These are phyloP conservation scores for Otolemur garnettii DNA, from an alignment of 2,113 vertebrate species.

Conservation along the genomic window DNA sequence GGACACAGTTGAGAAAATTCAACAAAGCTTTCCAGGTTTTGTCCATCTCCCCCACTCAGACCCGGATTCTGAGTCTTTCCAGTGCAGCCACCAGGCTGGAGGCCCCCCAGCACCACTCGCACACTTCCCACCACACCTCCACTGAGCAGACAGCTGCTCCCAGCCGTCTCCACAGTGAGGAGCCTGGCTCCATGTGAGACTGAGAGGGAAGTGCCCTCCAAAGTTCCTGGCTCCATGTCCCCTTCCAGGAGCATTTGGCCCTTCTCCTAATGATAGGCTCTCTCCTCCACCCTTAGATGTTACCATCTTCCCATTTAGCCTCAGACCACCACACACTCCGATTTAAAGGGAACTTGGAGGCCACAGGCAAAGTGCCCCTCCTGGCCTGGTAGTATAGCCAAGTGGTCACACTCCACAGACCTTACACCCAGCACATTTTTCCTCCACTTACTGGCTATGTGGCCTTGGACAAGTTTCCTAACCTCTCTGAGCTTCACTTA, in stretches of 20 bases:
- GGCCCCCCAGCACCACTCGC: background rate
- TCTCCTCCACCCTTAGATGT: background rate
- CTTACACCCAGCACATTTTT: background rate
- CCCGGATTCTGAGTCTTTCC: background rate
- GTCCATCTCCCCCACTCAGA: background rate
- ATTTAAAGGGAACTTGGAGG: background rate
- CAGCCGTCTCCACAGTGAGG: background rate
- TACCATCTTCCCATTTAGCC: background rate
- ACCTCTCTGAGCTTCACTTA: background rate
- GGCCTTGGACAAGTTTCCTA: background rate
- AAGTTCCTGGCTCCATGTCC: background rate
- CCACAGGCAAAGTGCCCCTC: background rate
- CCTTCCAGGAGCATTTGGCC: background rate
- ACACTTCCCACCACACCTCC: background rate
- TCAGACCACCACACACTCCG: background rate
- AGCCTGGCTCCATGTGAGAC: background rate
- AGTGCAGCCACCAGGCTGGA: too few species aligned
- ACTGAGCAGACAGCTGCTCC: background rate
- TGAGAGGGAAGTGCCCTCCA: background rate
- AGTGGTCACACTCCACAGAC: background rate
- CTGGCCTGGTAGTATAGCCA: fast-evolving
- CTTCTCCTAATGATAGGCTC: background rate
- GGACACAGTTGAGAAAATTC: background rate
- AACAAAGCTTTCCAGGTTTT: background rate
- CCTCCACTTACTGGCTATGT: background rate